These are phyloP conservation scores for Nymphalis urticae DNA, from an alignment of 2,888 invertebrate species.

Conservation along the genomic window DNA sequence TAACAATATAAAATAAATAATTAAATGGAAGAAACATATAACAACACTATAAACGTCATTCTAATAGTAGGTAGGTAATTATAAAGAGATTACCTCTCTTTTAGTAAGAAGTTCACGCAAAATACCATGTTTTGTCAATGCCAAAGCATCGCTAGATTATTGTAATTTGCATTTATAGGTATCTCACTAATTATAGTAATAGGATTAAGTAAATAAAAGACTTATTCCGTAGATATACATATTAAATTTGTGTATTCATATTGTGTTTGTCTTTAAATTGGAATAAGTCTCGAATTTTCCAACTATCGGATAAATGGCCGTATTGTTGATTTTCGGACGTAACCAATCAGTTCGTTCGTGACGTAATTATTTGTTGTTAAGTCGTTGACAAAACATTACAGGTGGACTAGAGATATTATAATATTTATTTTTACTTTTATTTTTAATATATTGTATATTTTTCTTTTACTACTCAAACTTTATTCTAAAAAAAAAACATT, in stretches of 20 bases:
- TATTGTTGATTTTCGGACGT: slow-evolving; percentile 27
- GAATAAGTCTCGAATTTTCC: slow-evolving; percentile 71
- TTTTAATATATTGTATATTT: slow-evolving; percentile 10
- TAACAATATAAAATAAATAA: slow-evolving; percentile 1
- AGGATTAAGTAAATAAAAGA: slow-evolving; percentile 76
- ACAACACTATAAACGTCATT: slow-evolving; percentile 9
- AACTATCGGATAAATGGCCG: slow-evolving; percentile 40
- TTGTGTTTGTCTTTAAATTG: slow-evolving; percentile 63
- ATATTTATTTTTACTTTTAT: slow-evolving; percentile 1
- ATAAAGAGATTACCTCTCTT: slow-evolving; percentile 10
- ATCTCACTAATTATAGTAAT: slow-evolving; percentile 78
- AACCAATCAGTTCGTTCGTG: slow-evolving; percentile 13
- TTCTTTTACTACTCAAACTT: not conserved
- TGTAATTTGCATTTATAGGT: slow-evolving; percentile 81
- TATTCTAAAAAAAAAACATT: not conserved
- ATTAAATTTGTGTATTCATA: slow-evolving; percentile 56
- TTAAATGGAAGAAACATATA: slow-evolving; percentile 8
- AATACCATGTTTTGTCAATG: slow-evolving; percentile 81
- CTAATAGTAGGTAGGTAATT: slow-evolving; percentile 6
- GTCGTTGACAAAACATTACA: slow-evolving; percentile 33
- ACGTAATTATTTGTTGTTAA: slow-evolving; percentile 36
- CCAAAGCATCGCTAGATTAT: slow-evolving; percentile 82
- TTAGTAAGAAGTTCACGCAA: slow-evolving; percentile 43
- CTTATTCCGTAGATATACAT: slow-evolving; percentile 74
- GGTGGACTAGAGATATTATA: slow-evolving; percentile 6